Base-by-base conservation (phyloP, 2,797 vertebrate genomes). In the Distichodus sexfasciatus region DNA sequence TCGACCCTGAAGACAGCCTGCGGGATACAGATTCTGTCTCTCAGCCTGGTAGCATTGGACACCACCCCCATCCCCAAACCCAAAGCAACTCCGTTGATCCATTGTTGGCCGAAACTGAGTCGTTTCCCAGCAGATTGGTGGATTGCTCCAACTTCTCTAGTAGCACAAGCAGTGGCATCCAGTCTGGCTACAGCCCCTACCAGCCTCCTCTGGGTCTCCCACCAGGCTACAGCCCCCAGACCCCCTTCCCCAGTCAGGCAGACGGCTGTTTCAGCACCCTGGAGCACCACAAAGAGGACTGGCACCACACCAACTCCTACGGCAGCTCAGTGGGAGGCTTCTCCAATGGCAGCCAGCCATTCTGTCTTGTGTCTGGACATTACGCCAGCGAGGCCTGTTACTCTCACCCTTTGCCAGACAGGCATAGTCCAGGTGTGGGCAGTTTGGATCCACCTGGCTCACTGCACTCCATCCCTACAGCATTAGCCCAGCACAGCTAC, bases 401-500 rank as follows among this genome's bases (percentile, higher is more conserved):
- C n/a, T 88, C 85, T 0, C 21, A 44, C 14, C 82, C 86, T 3
- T 76, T 84, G 2, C 78, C 82, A 0, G 55, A 81, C 23, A 54
- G 70, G 1, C 69, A 82, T 63, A 83, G 83, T 79, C 26, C 55
- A 29, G 66, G 69, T 3, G 36, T 78, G n/a, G 69, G 29, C 36
- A 88, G 81, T 77, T 64, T 93, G 12, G 91, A 93, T 79, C 90
- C 85, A 79, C 91, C 91, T 0, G 77, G 70, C 3, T 91, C 91
- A 0, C 81, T 93, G 31, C 89, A 62, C 79, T 92, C 91, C 59
- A 85, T 87, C 62, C 87, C 85, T 0, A 86, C 85, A 0, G 81
- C 82, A 0, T 76, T 74, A 0, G 61, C 74, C 33, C 15, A 81
- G 3, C 77, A 72, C 2, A 81, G 84, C 76, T 87, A 87, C 46